Conservation (phyloP, 2,888 invertebrate genomes). For the Coleophora flavipennella region DNA sequence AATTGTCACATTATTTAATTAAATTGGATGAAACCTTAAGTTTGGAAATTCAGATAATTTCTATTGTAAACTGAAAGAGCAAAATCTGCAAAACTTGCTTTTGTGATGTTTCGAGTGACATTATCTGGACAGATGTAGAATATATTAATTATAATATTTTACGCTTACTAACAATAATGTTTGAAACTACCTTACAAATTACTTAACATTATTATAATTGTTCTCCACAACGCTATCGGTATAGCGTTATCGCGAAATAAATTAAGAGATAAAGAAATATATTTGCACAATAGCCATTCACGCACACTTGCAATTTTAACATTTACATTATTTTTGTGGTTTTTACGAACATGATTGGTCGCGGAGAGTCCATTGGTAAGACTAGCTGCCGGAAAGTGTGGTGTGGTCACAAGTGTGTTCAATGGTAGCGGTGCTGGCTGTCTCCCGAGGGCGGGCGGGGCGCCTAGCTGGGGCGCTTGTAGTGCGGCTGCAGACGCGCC, state of each 20-base stretch:
- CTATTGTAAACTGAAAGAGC: constrained; percentile 14
- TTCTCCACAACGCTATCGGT: constrained; percentile 30
- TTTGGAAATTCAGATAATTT: constrained; percentile 2
- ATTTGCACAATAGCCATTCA: constrained; percentile 50
- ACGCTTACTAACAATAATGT: constrained; percentile 41
- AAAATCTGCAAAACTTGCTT: constrained; percentile 15
- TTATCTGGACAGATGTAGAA: constrained; percentile 25
- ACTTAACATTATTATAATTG: constrained; percentile 64
- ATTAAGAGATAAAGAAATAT: constrained; percentile 52
- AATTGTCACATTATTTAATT: constrained; percentile 57
- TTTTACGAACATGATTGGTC: constrained; percentile 9
- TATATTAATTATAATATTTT: constrained; percentile 49
- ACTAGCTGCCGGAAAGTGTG: constrained; percentile 25
- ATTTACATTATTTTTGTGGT: constrained; percentile 9
- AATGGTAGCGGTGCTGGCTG: constrained; percentile 20
- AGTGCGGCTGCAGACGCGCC: constrained; percentile 54
- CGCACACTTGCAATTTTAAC: constrained; percentile 30
- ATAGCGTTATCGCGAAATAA: constrained; percentile 47
- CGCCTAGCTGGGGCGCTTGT: constrained; percentile 61
- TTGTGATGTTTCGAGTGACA: constrained; percentile 47
- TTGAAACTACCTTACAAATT: constrained; percentile 62
- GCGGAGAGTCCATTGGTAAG: background rate
- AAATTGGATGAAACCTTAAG: constrained; percentile 18
- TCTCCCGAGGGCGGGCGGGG: constrained; percentile 6
- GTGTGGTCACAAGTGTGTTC: constrained; percentile 15